These are phyloP conservation scores for Mesoclemmys tuberculata DNA, from an alignment of 2,113 vertebrate genomes.

Conservation along the genomic window DNA sequence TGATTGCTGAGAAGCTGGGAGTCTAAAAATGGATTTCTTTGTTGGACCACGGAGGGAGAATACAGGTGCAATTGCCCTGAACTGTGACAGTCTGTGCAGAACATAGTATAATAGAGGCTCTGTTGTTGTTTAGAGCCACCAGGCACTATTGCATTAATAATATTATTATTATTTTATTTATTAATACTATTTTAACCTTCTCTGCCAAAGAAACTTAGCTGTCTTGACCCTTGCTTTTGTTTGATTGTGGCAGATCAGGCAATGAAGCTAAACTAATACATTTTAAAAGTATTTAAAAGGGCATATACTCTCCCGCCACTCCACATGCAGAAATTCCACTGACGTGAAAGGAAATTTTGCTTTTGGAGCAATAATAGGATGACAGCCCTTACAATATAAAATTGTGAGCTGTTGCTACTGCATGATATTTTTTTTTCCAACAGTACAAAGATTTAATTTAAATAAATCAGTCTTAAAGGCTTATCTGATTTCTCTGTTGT, in stretches of 20 bases:
- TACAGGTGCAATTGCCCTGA: neutral
- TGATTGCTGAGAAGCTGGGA: neutral
- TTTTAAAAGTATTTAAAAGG: neutral
- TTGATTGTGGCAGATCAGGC: slow-evolving; percentile 26
- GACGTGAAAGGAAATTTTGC: slow-evolving; percentile 14
- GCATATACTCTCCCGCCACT: neutral
- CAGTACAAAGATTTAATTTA: neutral
- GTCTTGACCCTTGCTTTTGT: neutral
- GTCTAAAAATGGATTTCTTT: neutral
- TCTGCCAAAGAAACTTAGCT: neutral
- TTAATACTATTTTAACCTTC: slow-evolving; percentile 16
- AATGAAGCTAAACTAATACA: neutral
- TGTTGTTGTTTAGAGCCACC: neutral
- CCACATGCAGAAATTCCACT: slow-evolving; percentile 33
- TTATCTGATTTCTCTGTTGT: neutral
- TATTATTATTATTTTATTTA: neutral
- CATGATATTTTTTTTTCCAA: neutral
- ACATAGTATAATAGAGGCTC: neutral
- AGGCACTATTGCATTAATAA: neutral
- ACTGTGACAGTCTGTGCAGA: slow-evolving; percentile 24
- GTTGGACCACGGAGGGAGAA: neutral
- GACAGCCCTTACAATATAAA: slow-evolving; percentile 21
- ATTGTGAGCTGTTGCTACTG: neutral
- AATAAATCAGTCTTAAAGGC: neutral
- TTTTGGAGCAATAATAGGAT: slow-evolving; percentile 6